Conservation (phyloP, 2,797 vertebrate genomes). For the Notoglanidium macrostoma region DNA sequence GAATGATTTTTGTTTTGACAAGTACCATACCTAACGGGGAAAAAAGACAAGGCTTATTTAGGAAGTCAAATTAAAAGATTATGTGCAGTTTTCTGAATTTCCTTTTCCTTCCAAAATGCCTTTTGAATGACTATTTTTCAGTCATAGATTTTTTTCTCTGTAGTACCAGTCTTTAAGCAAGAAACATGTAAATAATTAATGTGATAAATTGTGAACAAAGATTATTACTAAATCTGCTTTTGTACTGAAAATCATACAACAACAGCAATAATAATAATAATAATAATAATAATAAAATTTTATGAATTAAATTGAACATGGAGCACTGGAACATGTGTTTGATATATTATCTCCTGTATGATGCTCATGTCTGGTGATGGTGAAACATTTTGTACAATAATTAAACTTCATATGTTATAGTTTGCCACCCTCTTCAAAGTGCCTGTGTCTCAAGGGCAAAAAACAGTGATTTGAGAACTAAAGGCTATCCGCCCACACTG, state of each 20-base stretch:
- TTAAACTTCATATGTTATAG: conserved; percentile 57
- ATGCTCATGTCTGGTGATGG: conserved; percentile 50
- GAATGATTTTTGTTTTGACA: conserved; percentile 63
- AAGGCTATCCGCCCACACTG: conserved; percentile 60
- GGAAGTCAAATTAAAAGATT: conserved; percentile 51
- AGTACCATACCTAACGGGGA: conserved; percentile 10
- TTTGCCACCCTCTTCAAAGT: conserved; percentile 56
- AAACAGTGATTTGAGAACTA: conserved; percentile 59
- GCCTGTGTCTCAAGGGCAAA: conserved; percentile 63
- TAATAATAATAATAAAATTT: background rate
- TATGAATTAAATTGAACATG: background rate
- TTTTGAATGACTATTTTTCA: conserved; percentile 18
- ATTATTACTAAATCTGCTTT: background rate
- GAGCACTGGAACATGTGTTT: background rate
- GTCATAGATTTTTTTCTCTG: background rate
- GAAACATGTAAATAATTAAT: conserved; percentile 57
- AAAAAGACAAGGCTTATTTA: conserved; percentile 29
- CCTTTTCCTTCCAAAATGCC: conserved; percentile 61
- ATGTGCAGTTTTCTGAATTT: conserved; percentile 62
- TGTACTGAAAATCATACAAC: background rate
- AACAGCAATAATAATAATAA: background rate
- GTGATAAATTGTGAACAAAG: conserved; percentile 62
- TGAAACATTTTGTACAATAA: conserved; percentile 52
- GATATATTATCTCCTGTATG: background rate
- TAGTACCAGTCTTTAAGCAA: conserved; percentile 33